Evolutionary conservation across 1,140 invertebrate species (phyloP).

Genomic region (Acromyrmex heyeri): DNA sequence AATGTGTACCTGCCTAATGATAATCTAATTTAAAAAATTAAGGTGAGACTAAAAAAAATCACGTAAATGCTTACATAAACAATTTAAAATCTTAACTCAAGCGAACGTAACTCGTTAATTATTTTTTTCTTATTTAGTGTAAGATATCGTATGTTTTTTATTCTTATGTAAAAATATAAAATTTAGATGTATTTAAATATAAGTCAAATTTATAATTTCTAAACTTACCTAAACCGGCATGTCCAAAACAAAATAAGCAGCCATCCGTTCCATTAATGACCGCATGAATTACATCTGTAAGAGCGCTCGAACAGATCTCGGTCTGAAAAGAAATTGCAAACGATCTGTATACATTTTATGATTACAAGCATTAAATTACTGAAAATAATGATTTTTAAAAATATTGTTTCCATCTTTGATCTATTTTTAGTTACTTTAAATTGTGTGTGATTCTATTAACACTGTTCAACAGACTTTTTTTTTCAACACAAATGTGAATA

Average conservation of each 20-base stretch:
- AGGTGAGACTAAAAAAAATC: neutral
- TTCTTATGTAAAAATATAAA: neutral
- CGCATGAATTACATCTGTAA: slow-evolving; percentile 97
- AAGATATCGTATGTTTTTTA: neutral
- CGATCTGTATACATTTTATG: neutral
- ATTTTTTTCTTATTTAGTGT: neutral
- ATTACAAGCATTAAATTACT: neutral
- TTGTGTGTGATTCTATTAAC: neutral
- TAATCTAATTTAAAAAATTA: neutral
- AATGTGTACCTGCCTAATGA: neutral
- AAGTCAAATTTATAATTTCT: neutral
- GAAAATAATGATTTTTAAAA: neutral
- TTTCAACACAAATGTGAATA: neutral
- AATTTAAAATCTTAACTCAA: neutral
- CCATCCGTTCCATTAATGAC: slow-evolving; percentile 97
- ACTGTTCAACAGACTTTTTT: too few species aligned
- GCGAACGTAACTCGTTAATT: neutral
- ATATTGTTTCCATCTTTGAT: neutral
- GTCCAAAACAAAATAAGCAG: slow-evolving; percentile 96
- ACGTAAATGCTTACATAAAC: neutral
- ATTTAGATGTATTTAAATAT: neutral
- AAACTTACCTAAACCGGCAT: slow-evolving; percentile 94
- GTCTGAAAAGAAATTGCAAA: slow-evolving; percentile 89
- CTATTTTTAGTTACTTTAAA: neutral
- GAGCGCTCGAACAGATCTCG: slow-evolving; percentile 95